phyloP scores from a whole-genome alignment of 1,140 invertebrate species.

The Cydia strobilella region DNA sequence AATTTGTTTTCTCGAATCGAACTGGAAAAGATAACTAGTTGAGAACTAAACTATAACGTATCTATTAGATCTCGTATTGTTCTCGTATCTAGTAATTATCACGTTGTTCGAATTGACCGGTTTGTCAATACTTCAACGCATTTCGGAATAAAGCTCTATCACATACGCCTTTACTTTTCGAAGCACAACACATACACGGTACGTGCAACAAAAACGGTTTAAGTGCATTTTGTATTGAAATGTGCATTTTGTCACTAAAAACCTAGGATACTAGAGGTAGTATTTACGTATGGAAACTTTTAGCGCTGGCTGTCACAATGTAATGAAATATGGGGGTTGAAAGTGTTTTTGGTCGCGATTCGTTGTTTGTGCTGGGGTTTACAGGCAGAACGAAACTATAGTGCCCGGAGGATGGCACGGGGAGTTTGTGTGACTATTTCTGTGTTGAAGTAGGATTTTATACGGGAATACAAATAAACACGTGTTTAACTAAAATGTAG shows the following conservation, averaged over 20 bases:
- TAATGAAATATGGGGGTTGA: conserved; percentile 10
- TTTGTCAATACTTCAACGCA: background rate
- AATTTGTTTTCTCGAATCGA: no score
- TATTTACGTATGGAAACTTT: conserved; percentile 13
- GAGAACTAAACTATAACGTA: no score
- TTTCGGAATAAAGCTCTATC: background rate
- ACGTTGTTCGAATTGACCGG: no score
- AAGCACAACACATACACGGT: background rate
- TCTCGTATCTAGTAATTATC: no score
- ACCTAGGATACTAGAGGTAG: background rate
- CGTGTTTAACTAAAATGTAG: no score
- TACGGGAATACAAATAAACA: no score
- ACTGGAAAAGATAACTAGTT: no score
- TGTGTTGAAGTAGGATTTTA: no score
- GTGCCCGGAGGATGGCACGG: no score
- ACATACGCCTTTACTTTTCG: background rate
- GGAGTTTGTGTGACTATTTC: no score
- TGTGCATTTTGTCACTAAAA: background rate
- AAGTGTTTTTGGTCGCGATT: background rate
- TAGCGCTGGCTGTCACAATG: conserved; percentile 2
- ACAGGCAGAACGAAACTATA: no score
- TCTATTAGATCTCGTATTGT: no score
- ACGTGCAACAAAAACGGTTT: background rate
- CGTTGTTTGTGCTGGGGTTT: background rate
- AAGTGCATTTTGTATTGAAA: background rate